Conservation (phyloP, 2,888 invertebrate species). For the Apocheima hispidaria region DNA sequence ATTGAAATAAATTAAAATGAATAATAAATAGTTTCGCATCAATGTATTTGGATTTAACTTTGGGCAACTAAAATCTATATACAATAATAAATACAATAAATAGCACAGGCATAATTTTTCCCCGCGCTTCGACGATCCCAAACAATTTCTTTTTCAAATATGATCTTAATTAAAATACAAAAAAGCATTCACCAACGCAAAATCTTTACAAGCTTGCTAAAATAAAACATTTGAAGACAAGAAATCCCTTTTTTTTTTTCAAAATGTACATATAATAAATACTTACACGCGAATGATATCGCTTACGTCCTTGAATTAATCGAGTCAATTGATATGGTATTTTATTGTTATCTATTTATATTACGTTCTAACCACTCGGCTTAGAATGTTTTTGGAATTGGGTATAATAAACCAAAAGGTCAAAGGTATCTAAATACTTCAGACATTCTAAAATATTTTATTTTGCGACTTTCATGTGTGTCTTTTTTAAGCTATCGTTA, state of each 20-base stretch:
- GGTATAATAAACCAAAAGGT: not conserved
- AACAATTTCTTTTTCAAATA: conserved; percentile 37
- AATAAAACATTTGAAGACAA: conserved; percentile 65
- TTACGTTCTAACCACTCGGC: not conserved
- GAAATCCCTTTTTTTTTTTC: conserved; percentile 61
- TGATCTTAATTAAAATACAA: conserved; percentile 56
- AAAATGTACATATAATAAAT: conserved; percentile 83
- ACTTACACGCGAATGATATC: conserved; percentile 77
- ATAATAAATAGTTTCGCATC: conserved; percentile 63
- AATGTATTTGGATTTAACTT: conserved; percentile 81
- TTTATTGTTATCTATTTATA: not conserved
- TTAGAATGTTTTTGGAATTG: not conserved
- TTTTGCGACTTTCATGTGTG: too few relatives aligned
- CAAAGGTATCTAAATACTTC: not conserved
- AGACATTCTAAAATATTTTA: too few relatives aligned
- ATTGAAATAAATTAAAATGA: conserved; percentile 57
- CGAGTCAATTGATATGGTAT: conserved; percentile 43
- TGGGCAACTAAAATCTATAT: conserved; percentile 82
- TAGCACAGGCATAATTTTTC: conserved; percentile 60
- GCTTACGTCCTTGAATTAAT: conserved; percentile 45
- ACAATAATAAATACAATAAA: conserved; percentile 67
- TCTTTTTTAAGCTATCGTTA: not conserved
- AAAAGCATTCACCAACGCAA: conserved; percentile 69
- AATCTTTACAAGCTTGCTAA: conserved; percentile 73
- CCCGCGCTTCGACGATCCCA: conserved; percentile 44